Base-by-base conservation (phyloP, 1,140 invertebrate species). In the Drosophila miranda region DNA sequence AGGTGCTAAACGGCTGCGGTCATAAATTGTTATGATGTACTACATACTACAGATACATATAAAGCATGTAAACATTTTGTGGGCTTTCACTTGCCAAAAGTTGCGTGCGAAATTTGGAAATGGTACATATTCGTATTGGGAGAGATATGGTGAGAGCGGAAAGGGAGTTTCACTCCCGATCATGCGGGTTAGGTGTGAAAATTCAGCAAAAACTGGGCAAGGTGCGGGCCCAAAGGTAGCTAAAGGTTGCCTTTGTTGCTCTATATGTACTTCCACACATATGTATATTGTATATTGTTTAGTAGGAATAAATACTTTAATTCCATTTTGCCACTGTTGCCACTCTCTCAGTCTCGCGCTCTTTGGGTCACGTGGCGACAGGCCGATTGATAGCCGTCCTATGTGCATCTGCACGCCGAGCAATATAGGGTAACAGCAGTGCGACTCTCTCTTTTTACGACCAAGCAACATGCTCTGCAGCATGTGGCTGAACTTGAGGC, bases 1-100 rank as follows among this genome's bases (percentile, higher is more conserved):
- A 81, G 63, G 79, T 76, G 79, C 75, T 78, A 82, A 83, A 71
- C 75, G 46, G 79, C 72, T 75, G 74, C 70, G 70, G 70, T 75
- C 54, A 71, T 66, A 81, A 82, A 75, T 81, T 68, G 73, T 46
- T 78, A 61, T 74, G 45, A 73, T 64, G 55, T 42, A 46, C 34
- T 38, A 38, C 34, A 38, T 38, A 38, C 11, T 26, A 38, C 11
- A 13, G 3, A 13, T 5, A 38, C 11, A 13, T 38, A 13, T 38
- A 53, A 42, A 77, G 53, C 54, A 70, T 68, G 44, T 54, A 79
- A 76, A 58, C 57, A 72, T 71, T 81, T 82, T 77, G 69, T 55
- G 68, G 77, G 78, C 78, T 81, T 80, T 80, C 72, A 81, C 78
- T 67, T 62, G 76, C 66, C 14, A 62, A 69, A 75, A 70, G 70